phyloP scores from a whole-genome alignment of 2,113 vertebrate species.

The Lepisosteus oculatus region DNA sequence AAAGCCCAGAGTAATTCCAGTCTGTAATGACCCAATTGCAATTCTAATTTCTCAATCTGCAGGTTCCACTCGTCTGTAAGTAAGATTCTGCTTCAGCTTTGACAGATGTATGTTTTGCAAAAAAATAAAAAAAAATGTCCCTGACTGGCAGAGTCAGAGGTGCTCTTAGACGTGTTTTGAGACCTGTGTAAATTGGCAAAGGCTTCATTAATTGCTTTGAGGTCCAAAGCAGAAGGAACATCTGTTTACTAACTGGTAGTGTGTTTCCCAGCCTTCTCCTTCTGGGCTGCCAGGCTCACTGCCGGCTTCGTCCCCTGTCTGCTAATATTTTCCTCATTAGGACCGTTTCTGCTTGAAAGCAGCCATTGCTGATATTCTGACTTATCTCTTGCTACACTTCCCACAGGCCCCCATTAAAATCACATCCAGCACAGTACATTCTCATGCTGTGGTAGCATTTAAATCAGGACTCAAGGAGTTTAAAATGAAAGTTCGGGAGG shows the following conservation, averaged over 20 bases:
- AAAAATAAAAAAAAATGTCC: constrained; percentile 1
- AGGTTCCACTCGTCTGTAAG: neutral
- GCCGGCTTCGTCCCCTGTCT: constrained; percentile 62
- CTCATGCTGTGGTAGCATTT: constrained; percentile 32
- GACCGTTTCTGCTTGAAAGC: constrained; percentile 42
- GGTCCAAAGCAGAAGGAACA: constrained; percentile 63
- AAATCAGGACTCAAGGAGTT: constrained; percentile 22
- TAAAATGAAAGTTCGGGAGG: no score
- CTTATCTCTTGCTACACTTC: constrained; percentile 42
- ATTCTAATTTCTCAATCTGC: neutral
- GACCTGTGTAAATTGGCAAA: constrained; percentile 57
- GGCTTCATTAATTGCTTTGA: constrained; percentile 69
- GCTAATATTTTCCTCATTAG: constrained; percentile 74
- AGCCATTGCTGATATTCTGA: constrained; percentile 29
- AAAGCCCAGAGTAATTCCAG: neutral
- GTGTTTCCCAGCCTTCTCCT: constrained; percentile 69
- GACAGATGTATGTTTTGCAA: constrained; percentile 27
- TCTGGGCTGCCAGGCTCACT: constrained; percentile 55
- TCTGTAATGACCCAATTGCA: neutral
- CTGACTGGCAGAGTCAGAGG: constrained; percentile 21
- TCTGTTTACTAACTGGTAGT: constrained; percentile 71
- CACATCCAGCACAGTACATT: constrained; percentile 26
- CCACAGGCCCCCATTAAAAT: constrained; percentile 57
- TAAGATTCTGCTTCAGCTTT: constrained; percentile 11
- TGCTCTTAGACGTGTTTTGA: constrained; percentile 48